A percentile compares a stretch with the other conserved stretches of the same genome.
These are phyloP conservation scores for Operophtera brumata DNA, from an alignment of 2,888 invertebrate genomes.

Conservation along the genomic window DNA sequence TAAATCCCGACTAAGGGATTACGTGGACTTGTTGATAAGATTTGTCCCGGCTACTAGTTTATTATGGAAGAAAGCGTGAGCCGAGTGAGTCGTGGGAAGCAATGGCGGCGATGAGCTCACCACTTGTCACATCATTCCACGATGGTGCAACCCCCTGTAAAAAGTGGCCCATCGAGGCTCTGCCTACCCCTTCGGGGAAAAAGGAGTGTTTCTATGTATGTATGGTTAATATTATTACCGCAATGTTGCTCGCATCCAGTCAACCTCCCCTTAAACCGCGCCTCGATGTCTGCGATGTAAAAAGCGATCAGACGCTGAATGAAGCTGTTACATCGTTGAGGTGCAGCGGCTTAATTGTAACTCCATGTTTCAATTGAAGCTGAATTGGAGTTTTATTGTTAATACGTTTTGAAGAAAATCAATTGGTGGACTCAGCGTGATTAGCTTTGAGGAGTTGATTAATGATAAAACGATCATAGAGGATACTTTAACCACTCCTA, in stretches of 20 bases:
- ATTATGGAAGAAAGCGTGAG: no score
- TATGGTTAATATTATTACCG: no score
- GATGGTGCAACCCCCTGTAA: no score
- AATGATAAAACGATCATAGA: background rate
- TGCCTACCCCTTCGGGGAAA: no score
- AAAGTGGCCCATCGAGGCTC: no score
- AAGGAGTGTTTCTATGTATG: no score
- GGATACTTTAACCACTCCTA: background rate
- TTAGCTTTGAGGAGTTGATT: background rate
- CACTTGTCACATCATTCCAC: no score
- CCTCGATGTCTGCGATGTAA: slow-evolving; percentile 8
- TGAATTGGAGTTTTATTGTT: slow-evolving; percentile 14
- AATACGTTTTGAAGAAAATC: slow-evolving; percentile 10
- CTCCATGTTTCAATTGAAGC: slow-evolving; percentile 14
- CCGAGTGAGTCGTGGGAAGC: no score
- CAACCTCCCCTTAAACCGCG: slow-evolving; percentile 1
- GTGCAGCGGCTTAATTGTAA: slow-evolving; percentile 9
- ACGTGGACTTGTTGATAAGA: no score
- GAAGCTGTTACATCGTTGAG: slow-evolving; percentile 8
- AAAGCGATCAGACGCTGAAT: slow-evolving; percentile 12
- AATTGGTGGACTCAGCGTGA: slow-evolving; percentile 7
- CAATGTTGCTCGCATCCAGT: background rate
- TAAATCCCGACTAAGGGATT: no score
- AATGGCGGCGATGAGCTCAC: no score
- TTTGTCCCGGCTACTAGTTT: no score